Base-by-base conservation (phyloP, 2,797 vertebrate species). In the Scleropages formosus region DNA sequence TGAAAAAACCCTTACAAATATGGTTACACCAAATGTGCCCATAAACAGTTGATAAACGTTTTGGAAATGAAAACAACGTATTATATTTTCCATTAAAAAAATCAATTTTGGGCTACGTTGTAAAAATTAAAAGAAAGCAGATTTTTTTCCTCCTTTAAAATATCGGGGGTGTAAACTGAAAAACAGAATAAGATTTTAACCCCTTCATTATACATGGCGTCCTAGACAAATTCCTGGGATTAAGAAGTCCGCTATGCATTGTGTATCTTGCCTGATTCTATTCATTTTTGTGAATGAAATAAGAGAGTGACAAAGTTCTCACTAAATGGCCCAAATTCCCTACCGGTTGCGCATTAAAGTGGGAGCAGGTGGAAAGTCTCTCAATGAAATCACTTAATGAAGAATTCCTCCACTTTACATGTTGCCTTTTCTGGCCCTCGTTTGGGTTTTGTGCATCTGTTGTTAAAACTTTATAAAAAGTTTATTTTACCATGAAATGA, bases 401-500 rank as follows among this genome's bases (percentile, higher is more conserved):
- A 88, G 87, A 90, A 93, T 91, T 85, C 88, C 85, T 88, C 84
- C 86, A 89, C 89, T 90, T 92, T 90, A 92, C 92, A 92, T 87
- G 88, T 88, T 88, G 86, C 82, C 89, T 92, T 90, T 92, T 87
- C 88, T 87, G 85, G 85, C 82, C 85, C 82, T 81, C 83, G 78
- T 91, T 91, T 86, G 86, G 88, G 89, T 79, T 86, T 88, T 87
- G 82, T 90, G 87, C 87, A 81, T 59, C 79, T 85, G 80, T 84
- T 79, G 83, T 81, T 82, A 87, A 93, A 87, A 85, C 89, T 90
- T 88, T 86, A 87, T 88, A 90, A 92, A 91, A 88, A 90, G 93
- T 93, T 93, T 94, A 93, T 94, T 87, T 87, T 93, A 94, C 92
- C 92, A 90, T 86, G 90, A 88, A 89, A 82, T 93, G 93, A 93